These are phyloP conservation scores for Cheilosia urbana DNA, from an alignment of 2,888 invertebrate genomes.

Conservation along the genomic window DNA sequence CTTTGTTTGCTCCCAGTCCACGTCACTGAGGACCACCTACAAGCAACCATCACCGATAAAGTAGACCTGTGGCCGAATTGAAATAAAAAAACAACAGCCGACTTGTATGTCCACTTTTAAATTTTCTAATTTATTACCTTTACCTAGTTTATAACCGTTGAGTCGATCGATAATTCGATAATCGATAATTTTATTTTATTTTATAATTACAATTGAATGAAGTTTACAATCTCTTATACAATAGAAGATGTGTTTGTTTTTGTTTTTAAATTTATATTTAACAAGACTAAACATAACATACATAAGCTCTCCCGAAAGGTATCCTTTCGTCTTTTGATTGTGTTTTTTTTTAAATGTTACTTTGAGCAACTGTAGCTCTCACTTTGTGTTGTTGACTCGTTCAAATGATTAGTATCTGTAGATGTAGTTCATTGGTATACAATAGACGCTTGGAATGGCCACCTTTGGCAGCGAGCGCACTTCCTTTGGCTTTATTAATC, in stretches of 20 bases:
- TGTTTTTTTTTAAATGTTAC: conserved; percentile 16
- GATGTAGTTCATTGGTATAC: conserved; percentile 6
- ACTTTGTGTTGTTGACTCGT: neutral
- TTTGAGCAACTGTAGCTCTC: conserved; percentile 23
- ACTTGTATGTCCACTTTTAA: conserved; percentile 14
- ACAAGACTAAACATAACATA: conserved; percentile 67
- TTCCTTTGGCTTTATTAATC: conserved; percentile 60
- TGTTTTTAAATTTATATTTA: conserved; percentile 41
- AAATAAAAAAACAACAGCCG: neutral
- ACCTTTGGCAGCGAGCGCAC: neutral
- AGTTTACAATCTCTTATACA: conserved; percentile 60
- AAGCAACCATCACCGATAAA: too few relatives aligned
- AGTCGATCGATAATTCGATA: conserved; percentile 63
- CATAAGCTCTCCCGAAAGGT: conserved; percentile 69
- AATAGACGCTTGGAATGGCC: neutral
- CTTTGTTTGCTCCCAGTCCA: too few relatives aligned
- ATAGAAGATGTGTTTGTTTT: conserved; percentile 7
- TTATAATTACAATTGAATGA: conserved; percentile 66
- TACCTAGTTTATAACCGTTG: conserved; percentile 70
- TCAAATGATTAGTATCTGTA: neutral
- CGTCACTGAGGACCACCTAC: too few relatives aligned
- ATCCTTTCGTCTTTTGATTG: conserved; percentile 65
- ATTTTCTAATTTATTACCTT: conserved; percentile 69
- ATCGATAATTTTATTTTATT: conserved; percentile 47
- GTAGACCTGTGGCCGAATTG: neutral